phyloP scores from a whole-genome alignment of 2,113 vertebrate genomes.

The Progne subis region DNA sequence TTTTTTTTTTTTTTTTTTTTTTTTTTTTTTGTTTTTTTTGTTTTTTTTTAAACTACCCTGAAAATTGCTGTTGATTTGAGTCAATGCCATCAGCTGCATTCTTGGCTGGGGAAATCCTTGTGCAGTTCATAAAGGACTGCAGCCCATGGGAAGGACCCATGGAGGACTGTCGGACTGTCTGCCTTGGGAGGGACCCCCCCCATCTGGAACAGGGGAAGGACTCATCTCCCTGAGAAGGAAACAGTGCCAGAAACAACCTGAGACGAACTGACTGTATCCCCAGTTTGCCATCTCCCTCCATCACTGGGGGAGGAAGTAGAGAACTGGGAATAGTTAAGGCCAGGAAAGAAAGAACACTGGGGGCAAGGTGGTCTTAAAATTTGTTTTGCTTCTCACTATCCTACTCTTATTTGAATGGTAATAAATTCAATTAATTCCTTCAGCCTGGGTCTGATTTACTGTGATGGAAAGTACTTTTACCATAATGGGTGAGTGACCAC shows the following conservation, averaged over 20 bases:
- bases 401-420: background rate
- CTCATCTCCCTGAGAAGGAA: background rate
- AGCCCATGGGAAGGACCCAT: background rate
- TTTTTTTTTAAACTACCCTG: background rate
- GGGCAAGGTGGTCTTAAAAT: background rate
- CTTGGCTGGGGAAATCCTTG: background rate
- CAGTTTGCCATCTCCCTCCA: background rate
- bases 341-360: background rate
- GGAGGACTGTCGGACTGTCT: background rate
- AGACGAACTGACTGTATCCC: background rate
- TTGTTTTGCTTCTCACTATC: background rate
- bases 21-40: background rate
- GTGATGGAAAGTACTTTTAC: background rate
- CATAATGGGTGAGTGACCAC: too few species aligned
- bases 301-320: background rate
- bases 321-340: background rate
- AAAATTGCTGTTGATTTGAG: background rate
- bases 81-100: background rate
- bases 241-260: background rate
- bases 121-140: background rate
- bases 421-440: background rate
- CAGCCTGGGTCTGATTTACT: background rate
- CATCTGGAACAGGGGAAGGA: background rate
- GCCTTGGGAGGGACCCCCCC: background rate
- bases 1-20: background rate